Percentiles rank a stretch among this genome's conserved stretches.
Conservation (phyloP, 2,113 vertebrate species). For the Tupaia tana region DNA sequence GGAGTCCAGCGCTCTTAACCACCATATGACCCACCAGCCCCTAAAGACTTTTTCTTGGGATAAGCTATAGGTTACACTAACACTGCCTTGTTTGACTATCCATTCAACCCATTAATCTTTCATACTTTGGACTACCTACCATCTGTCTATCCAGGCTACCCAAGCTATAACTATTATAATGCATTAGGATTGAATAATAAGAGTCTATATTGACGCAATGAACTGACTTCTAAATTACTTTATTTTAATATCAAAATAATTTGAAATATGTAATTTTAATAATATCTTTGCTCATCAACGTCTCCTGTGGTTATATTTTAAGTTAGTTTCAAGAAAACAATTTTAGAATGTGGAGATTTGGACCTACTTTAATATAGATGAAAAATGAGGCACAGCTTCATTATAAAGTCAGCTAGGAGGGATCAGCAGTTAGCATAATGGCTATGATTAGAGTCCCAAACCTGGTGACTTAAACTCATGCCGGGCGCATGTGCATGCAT, state of each 20-base stretch:
- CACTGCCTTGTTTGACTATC: neutral
- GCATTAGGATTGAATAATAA: neutral
- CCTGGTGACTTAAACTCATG: too few species aligned
- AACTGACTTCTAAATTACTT: constrained; percentile 31
- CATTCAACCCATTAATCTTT: neutral
- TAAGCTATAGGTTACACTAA: neutral
- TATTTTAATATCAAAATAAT: constrained; percentile 22
- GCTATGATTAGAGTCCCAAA: too few species aligned
- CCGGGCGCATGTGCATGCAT: too few species aligned
- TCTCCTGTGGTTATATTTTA: neutral
- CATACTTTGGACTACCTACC: neutral
- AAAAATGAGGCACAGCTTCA: neutral
- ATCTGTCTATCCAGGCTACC: neutral
- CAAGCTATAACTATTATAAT: neutral
- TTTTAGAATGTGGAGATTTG: neutral
- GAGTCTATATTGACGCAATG: neutral
- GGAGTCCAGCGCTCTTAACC: too few species aligned
- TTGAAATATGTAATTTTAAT: constrained; percentile 10
- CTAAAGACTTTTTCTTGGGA: neutral
- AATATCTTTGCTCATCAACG: neutral
- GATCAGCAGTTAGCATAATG: too few species aligned
- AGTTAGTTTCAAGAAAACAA: neutral
- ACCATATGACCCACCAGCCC: too few species aligned
- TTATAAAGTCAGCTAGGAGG: neutral
- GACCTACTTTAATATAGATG: neutral